Percentiles rank a stretch among this genome's conserved stretches.
phyloP scores from a whole-genome alignment of 2,113 vertebrate species.

The Oryzias celebensis region DNA sequence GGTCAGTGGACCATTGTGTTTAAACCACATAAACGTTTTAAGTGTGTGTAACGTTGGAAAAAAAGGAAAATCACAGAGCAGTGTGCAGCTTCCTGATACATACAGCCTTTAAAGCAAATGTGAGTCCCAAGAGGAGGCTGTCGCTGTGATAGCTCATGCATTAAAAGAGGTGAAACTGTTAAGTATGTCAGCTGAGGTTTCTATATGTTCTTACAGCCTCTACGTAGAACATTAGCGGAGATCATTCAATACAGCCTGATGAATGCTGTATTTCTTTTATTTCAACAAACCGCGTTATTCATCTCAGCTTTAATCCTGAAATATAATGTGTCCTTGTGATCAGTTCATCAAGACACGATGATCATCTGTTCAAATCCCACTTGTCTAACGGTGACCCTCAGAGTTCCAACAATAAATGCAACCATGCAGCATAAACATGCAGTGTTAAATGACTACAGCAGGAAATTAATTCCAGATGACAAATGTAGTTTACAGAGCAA shows the following conservation, averaged over 20 bases:
- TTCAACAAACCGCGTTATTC: neutral
- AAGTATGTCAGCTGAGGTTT: slow-evolving; percentile 2
- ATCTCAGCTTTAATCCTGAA: slow-evolving; percentile 28
- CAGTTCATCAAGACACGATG: no score
- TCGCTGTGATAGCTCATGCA: neutral
- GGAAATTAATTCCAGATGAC: no score
- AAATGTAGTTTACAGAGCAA: neutral
- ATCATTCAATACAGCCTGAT: slow-evolving; percentile 4
- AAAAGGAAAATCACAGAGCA: neutral
- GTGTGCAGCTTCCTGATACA: neutral
- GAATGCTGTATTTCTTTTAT: neutral
- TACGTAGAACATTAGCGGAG: slow-evolving; percentile 5
- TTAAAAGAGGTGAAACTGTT: neutral
- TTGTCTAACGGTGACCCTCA: neutral
- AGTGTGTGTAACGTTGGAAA: neutral
- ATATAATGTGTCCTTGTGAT: no score
- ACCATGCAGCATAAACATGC: no score
- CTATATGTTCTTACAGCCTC: slow-evolving; percentile 12
- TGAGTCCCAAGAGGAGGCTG: neutral
- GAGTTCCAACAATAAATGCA: neutral
- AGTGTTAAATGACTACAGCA: no score
- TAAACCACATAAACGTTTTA: slow-evolving; percentile 8
- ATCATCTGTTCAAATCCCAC: neutral
- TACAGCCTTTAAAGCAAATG: neutral
- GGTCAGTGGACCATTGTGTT: neutral